Evolutionary conservation across 2,888 invertebrate genomes (phyloP), one percentile per base, ranked within the genome.

Genomic region (Spodoptera littoralis): DNA sequence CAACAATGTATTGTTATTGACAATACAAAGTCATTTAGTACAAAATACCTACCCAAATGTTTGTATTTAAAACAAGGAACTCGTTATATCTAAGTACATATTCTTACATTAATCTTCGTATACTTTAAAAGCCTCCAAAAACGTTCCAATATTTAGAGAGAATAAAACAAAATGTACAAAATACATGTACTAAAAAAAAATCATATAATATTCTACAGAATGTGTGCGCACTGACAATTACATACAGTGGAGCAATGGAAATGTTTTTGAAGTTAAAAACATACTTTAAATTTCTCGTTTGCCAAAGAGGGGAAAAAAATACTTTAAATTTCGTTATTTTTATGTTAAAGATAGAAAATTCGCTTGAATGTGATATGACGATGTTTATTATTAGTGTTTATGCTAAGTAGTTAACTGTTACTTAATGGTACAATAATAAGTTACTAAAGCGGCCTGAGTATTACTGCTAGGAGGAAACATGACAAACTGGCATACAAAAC

Each of bases 101-200:
- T 88, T 88, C 93, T 92, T 92, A 94, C 81, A 90, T 90, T 92
- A 88, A 87, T 87, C 85, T 80, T 93, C 94, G 93, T 94, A 94
- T 94, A 94, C 93, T 90, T 92, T 90, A 92, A 91, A 94, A 94
- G 94, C 94, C 94, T 94, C 94, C 92, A 91, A 94, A 91, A 91
- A 86, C 85, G 87, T 89, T 85, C 83, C 86, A 89, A 91, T 70
- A 87, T 84, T 66, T 57, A 61, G 65, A 61, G 45, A 64, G 41
- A 59, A 65, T 80, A 86, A 84, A 86, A 84, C 85, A 84, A 83
- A 83, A 73, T 60, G 81, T 86, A 82, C 84, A 89, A 89, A 89
- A 86, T 85, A 86, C 86, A 84, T 84, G 84, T 84, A 85, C 82
- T 85, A 81, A 85, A 85, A 58, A 85, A 58, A 89, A 89, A 86